These are phyloP conservation scores for Zelleria hepariella DNA, from an alignment of 2,888 invertebrate genomes.

Conservation along the genomic window DNA sequence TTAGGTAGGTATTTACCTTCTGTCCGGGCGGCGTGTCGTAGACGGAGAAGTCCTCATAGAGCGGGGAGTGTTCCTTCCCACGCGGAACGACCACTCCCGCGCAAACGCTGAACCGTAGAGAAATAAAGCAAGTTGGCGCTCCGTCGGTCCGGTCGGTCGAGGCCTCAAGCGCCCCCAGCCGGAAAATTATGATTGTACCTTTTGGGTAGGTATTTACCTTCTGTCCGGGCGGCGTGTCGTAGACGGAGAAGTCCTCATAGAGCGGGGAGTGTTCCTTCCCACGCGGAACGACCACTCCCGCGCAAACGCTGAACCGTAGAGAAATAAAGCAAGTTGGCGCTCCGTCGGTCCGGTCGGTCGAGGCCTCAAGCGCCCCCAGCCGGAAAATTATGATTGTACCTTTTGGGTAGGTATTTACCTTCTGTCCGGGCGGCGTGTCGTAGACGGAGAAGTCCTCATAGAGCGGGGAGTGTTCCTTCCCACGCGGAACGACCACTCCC, in stretches of 20 bases:
- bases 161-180: too few relatives aligned
- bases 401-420: too few relatives aligned
- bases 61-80: slow-evolving; percentile 17
- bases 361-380: too few relatives aligned
- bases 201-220: too few relatives aligned
- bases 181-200: too few relatives aligned
- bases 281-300: slow-evolving; percentile 35
- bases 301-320: slow-evolving; percentile 29
- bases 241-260: slow-evolving; percentile 54
- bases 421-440: slow-evolving; percentile 66
- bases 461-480: slow-evolving; percentile 17
- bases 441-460: slow-evolving; percentile 57
- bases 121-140: too few relatives aligned
- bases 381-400: too few relatives aligned
- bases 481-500: slow-evolving; percentile 35
- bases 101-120: slow-evolving; percentile 30
- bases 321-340: too few relatives aligned
- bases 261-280: slow-evolving; percentile 17
- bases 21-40: slow-evolving; percentile 66
- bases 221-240: slow-evolving; percentile 65
- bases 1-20: too few relatives aligned
- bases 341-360: too few relatives aligned
- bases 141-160: too few relatives aligned
- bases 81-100: slow-evolving; percentile 36
- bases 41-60: slow-evolving; percentile 52